Percentiles rank a stretch among this genome's conserved stretches.
Evolutionary conservation across 1,140 invertebrate genomes (phyloP).

Genomic region (Drosophila willistoni): DNA sequence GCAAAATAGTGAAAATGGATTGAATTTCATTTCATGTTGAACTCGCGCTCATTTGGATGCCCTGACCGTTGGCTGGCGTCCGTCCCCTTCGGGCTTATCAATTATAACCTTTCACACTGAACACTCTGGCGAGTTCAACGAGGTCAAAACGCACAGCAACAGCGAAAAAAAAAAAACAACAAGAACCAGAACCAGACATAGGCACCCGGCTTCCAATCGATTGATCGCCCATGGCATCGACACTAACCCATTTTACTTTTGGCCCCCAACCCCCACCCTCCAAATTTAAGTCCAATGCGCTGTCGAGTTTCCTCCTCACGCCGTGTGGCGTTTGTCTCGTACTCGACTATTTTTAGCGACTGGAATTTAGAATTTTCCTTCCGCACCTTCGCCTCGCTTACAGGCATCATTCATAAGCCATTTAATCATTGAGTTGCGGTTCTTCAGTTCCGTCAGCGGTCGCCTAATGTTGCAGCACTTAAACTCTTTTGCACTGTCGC

Average conservation of each 20-base stretch:
- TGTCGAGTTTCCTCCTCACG: constrained; percentile 1
- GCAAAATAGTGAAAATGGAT: neutral
- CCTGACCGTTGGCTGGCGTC: neutral
- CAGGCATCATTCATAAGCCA: constrained; percentile 68
- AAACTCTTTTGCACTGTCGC: constrained; percentile 40
- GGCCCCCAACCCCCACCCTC: too few species aligned
- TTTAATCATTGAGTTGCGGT: constrained; percentile 61
- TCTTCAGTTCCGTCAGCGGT: constrained; percentile 65
- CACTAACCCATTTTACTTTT: neutral
- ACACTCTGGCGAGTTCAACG: constrained; percentile 16
- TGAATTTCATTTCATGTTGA: neutral
- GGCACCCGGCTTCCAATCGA: constrained; percentile 5
- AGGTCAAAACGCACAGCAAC: constrained; percentile 12
- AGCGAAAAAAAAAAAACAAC: neutral
- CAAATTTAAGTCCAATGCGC: neutral
- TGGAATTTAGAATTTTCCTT: neutral
- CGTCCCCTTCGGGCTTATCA: constrained; percentile 41
- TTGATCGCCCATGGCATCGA: constrained; percentile 11
- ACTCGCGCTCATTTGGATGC: neutral
- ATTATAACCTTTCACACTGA: constrained; percentile 29
- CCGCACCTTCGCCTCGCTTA: neutral
- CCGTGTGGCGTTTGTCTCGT: neutral
- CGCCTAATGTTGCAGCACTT: constrained; percentile 49
- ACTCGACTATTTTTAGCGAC: constrained; percentile 52
- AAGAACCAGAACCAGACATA: neutral